A percentile compares a stretch with the other conserved stretches of the same genome.
Evolutionary conservation across 2,797 vertebrate species (phyloP).

Genomic region (Aratinga solstitialis): DNA sequence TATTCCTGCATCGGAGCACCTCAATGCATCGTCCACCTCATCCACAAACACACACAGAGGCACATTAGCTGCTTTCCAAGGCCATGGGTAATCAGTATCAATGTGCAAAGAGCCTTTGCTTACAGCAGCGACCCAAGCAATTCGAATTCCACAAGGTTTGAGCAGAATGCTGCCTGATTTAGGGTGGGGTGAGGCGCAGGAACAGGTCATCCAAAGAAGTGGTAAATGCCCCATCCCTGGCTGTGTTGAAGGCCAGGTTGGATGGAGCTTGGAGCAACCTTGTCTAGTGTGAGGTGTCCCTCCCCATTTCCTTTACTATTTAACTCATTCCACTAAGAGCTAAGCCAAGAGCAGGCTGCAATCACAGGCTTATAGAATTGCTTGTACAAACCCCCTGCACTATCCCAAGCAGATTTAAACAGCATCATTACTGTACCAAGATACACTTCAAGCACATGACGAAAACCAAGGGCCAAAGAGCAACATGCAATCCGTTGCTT

Average conservation of each 20-base stretch:
- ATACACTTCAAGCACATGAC: not conserved
- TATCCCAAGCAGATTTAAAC: not conserved
- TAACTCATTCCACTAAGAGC: not conserved
- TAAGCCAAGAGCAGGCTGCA: not conserved
- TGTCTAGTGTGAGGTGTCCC: not conserved
- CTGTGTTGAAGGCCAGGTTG: not conserved
- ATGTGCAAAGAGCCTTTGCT: rapidly evolving
- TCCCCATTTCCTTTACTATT: not conserved
- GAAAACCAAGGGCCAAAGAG: not conserved
- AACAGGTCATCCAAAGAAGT: not conserved
- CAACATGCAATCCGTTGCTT: not conserved
- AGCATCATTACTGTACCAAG: rapidly evolving
- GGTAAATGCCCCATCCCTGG: not conserved
- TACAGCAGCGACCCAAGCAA: not conserved
- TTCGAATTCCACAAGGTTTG: not conserved
- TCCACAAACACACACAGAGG: not conserved
- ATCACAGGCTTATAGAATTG: not conserved
- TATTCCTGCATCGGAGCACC: slow-evolving; percentile 77
- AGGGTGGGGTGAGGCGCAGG: rapidly evolving
- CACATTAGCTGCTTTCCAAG: rapidly evolving
- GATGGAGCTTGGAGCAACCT: not conserved
- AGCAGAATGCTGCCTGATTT: not conserved
- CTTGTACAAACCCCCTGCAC: not conserved
- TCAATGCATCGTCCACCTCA: slow-evolving; percentile 89
- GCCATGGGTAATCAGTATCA: rapidly evolving